Percentiles rank a stretch among this genome's conserved stretches.
These are phyloP conservation scores for Platysteira castanea DNA, from an alignment of 2,113 vertebrate genomes.

Conservation along the genomic window DNA sequence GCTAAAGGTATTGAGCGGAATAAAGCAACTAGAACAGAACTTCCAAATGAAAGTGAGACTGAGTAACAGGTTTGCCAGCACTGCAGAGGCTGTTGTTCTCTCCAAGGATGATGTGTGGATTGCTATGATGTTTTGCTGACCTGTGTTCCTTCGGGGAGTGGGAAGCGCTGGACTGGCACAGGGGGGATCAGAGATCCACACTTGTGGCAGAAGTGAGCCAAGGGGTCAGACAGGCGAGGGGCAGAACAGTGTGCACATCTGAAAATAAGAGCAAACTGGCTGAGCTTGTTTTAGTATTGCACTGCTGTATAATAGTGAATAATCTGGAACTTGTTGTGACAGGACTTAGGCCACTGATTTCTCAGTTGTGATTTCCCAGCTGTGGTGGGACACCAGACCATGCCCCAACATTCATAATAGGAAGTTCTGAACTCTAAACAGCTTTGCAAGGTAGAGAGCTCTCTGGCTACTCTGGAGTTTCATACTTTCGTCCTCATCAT, in stretches of 20 bases:
- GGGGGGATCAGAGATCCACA: conserved; percentile 80
- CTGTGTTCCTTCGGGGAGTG: conserved; percentile 80
- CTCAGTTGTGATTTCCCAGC: background rate
- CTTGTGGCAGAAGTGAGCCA: conserved; percentile 85
- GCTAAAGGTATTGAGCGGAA: background rate
- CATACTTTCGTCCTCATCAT: background rate
- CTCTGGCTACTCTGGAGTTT: background rate
- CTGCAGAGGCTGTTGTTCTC: background rate
- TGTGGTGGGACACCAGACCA: background rate
- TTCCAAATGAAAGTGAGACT: background rate
- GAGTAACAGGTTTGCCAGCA: background rate
- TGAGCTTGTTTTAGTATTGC: background rate
- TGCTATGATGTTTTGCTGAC: conserved; percentile 61
- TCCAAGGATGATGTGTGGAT: background rate
- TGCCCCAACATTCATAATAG: background rate
- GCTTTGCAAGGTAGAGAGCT: background rate
- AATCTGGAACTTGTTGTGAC: background rate
- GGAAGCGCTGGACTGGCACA: conserved; percentile 69
- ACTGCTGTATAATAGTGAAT: background rate
- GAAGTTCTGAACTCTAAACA: background rate
- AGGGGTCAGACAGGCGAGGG: conserved; percentile 80
- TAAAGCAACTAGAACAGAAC: background rate
- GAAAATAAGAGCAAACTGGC: conserved; percentile 3
- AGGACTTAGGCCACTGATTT: background rate
- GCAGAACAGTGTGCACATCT: conserved; percentile 82